Evolutionary conservation across 1,140 invertebrate species (phyloP), one percentile per base, ranked within the genome.

Genomic region (Macrocentrus cingulum): DNA sequence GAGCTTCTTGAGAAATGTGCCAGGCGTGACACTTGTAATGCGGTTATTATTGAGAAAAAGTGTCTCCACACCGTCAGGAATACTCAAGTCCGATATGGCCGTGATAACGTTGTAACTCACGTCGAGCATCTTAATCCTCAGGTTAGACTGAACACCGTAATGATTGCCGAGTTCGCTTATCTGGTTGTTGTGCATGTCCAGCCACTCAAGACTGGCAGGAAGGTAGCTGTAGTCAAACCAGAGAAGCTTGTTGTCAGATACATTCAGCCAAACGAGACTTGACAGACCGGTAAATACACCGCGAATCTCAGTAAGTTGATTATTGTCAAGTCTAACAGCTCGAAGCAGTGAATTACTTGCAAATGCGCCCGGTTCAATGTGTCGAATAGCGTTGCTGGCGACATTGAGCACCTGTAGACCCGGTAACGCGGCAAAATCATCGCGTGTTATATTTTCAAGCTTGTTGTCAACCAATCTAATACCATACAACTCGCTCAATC

Each of bases 181-280:
- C 68, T 89, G 87, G 78, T 97, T 97, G 69, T 89, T 88, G 76
- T 95, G 92, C 66, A 97, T 82, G 77, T 96, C 93, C 37, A 97
- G 78, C 91, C 92, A 95, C 66, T 92, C 88, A 55, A 96, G 81
- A 59, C 86, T 88, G 41, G 79, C 72, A 0, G 94, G 93, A 44
- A 96, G 85, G 52, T 94, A 82, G 11, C 88, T 85, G 75, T 95
- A 96, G 77, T 96, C 93, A 80, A 97, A 96, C 86, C 89, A 89
- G 66, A 91, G 85, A 63, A 97, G 81, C 67, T 88, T 86, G 81
- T 97, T 97, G 79, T 93, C 91, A 19, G 91, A 94, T 56, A 95
- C 88, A 80, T 96, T 97, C 19, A 97, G 78, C 91, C 91, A 94
- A 62, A 92, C 79, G 41, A 97, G 79, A 63, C 87, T 88, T 1